Percentiles rank a stretch among this genome's conserved stretches.
Evolutionary conservation across 1,140 invertebrate species (phyloP).

Genomic region (Meteorus sp.): DNA sequence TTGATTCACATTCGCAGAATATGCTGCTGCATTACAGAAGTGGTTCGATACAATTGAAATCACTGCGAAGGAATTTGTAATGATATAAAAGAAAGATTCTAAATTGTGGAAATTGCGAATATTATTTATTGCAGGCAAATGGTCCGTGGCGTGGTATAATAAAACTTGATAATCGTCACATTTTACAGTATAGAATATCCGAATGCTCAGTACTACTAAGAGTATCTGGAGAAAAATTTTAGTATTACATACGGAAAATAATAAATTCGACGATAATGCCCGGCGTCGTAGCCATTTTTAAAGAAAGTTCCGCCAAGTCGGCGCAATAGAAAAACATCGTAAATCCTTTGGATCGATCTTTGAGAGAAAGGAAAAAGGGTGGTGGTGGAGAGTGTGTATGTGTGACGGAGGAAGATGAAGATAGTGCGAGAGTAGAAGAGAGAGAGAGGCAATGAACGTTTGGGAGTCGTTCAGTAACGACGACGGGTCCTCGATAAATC

Average conservation of each 20-base stretch:
- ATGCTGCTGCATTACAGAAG: too few species aligned
- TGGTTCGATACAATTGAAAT: too few species aligned
- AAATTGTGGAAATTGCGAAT: too few species aligned
- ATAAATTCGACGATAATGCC: conserved; percentile 14
- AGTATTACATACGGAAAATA: conserved; percentile 3
- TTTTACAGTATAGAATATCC: too few species aligned
- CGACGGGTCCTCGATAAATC: conserved; percentile 25
- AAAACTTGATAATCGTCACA: too few species aligned
- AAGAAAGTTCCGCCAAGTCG: conserved; percentile 35
- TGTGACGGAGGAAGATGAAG: not conserved
- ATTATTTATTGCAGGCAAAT: too few species aligned
- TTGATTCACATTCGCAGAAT: too few species aligned
- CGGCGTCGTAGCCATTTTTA: conserved; percentile 18
- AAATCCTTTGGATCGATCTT: conserved; percentile 32
- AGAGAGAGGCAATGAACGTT: conserved; percentile 1
- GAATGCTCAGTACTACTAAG: too few species aligned
- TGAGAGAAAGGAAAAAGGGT: conserved; percentile 5
- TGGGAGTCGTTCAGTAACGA: conserved; percentile 18
- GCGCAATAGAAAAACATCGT: conserved; percentile 35
- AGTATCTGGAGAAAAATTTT: too few species aligned
- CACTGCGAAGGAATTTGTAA: too few species aligned
- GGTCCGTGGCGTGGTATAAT: too few species aligned
- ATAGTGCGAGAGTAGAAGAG: not conserved
- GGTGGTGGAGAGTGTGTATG: not conserved
- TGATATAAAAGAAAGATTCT: too few species aligned